These are phyloP conservation scores for Troides aeacus DNA, from an alignment of 2,888 invertebrate species.

Conservation along the genomic window DNA sequence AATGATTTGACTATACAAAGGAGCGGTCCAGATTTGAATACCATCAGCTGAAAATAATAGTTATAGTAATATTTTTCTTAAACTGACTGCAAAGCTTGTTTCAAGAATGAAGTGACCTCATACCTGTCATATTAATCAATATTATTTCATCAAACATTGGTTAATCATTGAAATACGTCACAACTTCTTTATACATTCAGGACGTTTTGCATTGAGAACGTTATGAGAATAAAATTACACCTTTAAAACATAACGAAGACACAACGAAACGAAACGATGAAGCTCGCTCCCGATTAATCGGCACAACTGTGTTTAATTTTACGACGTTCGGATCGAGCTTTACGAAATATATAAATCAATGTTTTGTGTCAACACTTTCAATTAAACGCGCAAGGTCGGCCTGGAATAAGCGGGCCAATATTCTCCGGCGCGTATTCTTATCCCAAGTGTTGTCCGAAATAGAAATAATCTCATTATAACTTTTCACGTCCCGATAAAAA, in stretches of 20 bases:
- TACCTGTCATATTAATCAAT: too few relatives aligned
- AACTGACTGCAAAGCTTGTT: too few relatives aligned
- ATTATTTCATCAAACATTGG: not conserved
- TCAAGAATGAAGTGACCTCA: not conserved
- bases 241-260: constrained; percentile 1
- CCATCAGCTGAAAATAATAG: too few relatives aligned
- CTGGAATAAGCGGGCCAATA: constrained; percentile 51
- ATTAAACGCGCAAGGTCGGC: constrained; percentile 68
- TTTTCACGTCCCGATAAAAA: constrained; percentile 70
- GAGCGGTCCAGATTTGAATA: too few relatives aligned
- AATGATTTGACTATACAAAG: too few relatives aligned
- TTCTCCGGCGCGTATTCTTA: constrained; percentile 62
- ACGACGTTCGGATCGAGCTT: constrained; percentile 61
- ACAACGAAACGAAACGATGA: constrained; percentile 56
- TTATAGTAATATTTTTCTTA: too few relatives aligned
- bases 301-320: constrained; percentile 66
- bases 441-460: constrained; percentile 67
- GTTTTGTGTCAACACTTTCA: constrained; percentile 73
- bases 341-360: constrained; percentile 69
- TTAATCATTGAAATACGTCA: not conserved
- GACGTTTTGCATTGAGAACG: not conserved
- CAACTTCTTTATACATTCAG: not conserved
- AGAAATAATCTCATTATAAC: constrained; percentile 72
- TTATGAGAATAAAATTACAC: constrained; percentile 2
- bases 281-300: constrained; percentile 57